Conservation (phyloP, 2,888 invertebrate species). For the Perizoma flavofasciatum region DNA sequence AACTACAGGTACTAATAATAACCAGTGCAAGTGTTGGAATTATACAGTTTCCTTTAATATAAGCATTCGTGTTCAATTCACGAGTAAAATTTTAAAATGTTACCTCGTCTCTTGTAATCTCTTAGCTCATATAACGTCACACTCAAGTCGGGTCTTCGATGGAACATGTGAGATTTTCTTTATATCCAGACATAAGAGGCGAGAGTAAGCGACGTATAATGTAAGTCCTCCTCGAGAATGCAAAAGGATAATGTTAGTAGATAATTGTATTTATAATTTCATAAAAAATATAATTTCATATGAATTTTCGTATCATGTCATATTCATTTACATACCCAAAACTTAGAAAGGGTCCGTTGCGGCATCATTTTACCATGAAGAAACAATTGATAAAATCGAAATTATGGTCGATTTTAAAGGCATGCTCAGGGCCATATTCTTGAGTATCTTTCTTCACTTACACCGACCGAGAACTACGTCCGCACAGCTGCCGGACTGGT, state of each 20-base stretch:
- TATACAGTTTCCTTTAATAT: too few relatives aligned
- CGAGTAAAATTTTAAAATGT: background rate
- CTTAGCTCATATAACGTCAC: conserved; percentile 34
- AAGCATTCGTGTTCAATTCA: background rate
- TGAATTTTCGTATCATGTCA: background rate
- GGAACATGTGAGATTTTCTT: conserved; percentile 39
- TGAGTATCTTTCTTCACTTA: conserved; percentile 61
- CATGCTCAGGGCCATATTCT: conserved; percentile 16
- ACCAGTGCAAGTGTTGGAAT: too few relatives aligned
- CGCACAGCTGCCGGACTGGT: conserved; percentile 81
- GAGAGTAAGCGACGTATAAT: background rate
- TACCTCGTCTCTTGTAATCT: conserved; percentile 7
- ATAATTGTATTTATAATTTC: too few relatives aligned
- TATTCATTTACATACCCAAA: background rate
- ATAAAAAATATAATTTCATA: too few relatives aligned
- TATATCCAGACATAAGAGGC: background rate
- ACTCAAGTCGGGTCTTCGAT: conserved; percentile 42
- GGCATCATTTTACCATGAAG: conserved; percentile 6
- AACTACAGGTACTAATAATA: too few relatives aligned
- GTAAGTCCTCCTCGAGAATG: background rate
- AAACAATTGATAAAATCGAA: conserved; percentile 20
- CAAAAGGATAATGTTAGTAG: too few relatives aligned
- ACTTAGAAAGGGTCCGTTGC: conserved; percentile 9
- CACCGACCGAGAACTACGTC: conserved; percentile 62
- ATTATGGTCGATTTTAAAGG: conserved; percentile 18